Evolutionary conservation across 2,797 vertebrate species (phyloP).

Genomic region (Syngnathus rostellatus): DNA sequence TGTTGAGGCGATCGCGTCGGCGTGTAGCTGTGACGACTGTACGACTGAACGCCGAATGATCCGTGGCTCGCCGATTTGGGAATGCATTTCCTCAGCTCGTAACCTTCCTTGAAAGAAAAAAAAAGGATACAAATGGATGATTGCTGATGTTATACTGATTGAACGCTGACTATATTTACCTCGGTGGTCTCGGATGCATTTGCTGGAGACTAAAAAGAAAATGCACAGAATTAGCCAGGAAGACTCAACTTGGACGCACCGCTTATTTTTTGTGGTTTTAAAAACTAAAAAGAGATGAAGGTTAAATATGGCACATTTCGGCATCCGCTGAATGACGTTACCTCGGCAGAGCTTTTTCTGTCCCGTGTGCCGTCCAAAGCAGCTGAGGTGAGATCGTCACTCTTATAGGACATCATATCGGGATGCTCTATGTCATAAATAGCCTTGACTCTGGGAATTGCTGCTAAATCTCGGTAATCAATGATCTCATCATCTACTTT

Average conservation of each 20-base stretch:
- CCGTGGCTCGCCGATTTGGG: constrained; percentile 84
- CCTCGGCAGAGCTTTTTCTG: constrained; percentile 68
- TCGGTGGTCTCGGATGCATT: constrained; percentile 37
- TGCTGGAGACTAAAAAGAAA: constrained; percentile 41
- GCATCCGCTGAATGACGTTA: constrained; percentile 22
- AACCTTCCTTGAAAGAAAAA: constrained; percentile 45
- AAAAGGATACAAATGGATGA: not conserved
- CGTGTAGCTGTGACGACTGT: constrained; percentile 84
- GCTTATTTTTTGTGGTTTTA: too few relatives aligned
- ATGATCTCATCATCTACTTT: constrained; percentile 95
- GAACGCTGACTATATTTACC: constrained; percentile 23
- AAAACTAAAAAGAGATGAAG: not conserved
- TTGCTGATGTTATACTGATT: too few relatives aligned
- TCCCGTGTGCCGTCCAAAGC: constrained; percentile 67
- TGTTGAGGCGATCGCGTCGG: constrained; percentile 87
- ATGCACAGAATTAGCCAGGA: not conserved
- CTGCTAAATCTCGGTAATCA: constrained; percentile 93
- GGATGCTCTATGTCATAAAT: constrained; percentile 94
- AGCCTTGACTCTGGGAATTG: constrained; percentile 96
- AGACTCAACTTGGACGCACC: too few relatives aligned
- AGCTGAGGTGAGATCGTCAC: constrained; percentile 73
- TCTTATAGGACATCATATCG: constrained; percentile 89
- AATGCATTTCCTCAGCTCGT: constrained; percentile 75
- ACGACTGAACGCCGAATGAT: constrained; percentile 73
- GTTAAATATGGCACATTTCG: not conserved